Conservation (phyloP, 92 coral and sea anemone genomes). For the Porites cylindrica region DNA sequence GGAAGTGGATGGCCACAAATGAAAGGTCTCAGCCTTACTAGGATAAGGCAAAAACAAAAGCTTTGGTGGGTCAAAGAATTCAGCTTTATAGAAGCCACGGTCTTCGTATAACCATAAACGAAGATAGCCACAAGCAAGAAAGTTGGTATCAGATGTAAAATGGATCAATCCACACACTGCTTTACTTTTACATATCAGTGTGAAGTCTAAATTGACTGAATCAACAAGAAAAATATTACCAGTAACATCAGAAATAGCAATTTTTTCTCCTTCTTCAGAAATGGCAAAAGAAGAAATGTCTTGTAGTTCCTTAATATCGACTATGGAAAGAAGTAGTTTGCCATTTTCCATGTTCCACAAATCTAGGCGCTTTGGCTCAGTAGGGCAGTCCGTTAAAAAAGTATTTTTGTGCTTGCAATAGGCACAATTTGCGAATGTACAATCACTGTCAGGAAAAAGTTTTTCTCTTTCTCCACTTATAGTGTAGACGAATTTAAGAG, state of each 20-base stretch:
- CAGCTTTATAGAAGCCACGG: background rate
- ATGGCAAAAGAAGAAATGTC: background rate
- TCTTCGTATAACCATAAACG: background rate
- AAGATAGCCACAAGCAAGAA: background rate
- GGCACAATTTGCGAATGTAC: slow-evolving; percentile 1
- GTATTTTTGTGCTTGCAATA: background rate
- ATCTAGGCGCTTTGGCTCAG: background rate
- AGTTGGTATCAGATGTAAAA: background rate
- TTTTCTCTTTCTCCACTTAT: background rate
- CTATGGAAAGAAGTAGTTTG: no score
- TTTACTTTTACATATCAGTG: background rate
- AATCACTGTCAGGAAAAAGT: background rate
- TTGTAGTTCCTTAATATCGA: background rate
- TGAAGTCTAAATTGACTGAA: background rate
- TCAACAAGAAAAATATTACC: background rate
- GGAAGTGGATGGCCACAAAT: background rate
- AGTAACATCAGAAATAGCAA: background rate
- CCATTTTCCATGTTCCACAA: slow-evolving; percentile 6
- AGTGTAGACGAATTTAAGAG: slow-evolving; percentile 6
- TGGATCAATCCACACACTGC: background rate
- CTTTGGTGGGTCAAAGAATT: background rate
- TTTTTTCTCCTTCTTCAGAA: background rate
- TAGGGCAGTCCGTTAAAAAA: background rate
- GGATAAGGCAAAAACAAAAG: background rate
- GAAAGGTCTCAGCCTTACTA: background rate